Conservation (phyloP, 1,140 invertebrate species). For the Coptotermes formosanus region DNA sequence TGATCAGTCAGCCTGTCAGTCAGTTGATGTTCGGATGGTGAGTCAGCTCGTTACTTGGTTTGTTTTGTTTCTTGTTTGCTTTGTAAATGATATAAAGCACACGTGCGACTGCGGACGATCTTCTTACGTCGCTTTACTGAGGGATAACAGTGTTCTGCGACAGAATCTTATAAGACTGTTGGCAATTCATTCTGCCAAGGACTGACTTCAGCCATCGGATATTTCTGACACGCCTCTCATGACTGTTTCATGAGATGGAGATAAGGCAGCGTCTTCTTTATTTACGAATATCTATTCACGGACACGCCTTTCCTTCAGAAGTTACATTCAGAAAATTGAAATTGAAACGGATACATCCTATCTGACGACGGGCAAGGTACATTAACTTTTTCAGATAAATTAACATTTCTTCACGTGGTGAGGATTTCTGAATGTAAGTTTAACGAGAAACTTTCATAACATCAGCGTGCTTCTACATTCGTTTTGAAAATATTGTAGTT, state of each 20-base stretch:
- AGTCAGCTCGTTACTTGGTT: too few species aligned
- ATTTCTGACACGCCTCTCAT: background rate
- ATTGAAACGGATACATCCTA: background rate
- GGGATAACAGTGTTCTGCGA: background rate
- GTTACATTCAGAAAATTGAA: background rate
- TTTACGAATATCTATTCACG: conserved; percentile 1
- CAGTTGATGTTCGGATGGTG: too few species aligned
- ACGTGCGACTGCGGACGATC: too few species aligned
- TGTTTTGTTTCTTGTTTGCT: too few species aligned
- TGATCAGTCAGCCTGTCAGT: too few species aligned
- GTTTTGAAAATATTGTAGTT: too few species aligned
- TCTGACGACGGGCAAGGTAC: background rate
- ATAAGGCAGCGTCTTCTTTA: background rate
- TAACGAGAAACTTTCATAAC: too few species aligned
- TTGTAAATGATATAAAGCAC: too few species aligned
- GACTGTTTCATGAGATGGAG: background rate
- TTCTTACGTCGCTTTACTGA: too few species aligned
- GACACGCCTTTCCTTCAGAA: background rate
- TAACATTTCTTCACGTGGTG: background rate
- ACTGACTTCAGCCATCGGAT: background rate
- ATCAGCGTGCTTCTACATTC: too few species aligned
- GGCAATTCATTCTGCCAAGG: background rate
- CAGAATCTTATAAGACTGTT: background rate
- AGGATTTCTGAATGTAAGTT: background rate
- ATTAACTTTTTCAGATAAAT: background rate